These are phyloP conservation scores for Mohoua ochrocephala DNA, from an alignment of 2,113 vertebrate species.

Conservation along the genomic window DNA sequence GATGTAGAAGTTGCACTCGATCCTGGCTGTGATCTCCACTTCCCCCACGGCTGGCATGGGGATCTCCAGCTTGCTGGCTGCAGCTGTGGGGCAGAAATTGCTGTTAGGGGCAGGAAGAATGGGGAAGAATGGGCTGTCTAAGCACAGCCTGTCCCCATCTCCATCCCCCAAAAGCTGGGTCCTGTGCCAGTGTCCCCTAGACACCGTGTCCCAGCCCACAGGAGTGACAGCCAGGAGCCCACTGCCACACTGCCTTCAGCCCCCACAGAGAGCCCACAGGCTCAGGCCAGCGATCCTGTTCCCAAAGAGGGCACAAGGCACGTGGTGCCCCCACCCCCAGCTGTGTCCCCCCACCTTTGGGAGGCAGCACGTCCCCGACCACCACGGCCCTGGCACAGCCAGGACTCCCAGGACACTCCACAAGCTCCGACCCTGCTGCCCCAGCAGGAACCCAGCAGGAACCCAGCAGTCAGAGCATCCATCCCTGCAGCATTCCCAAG, in stretches of 20 bases:
- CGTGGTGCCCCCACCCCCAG: accelerated
- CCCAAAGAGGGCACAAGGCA: neutral
- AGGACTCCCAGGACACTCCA: too few relatives aligned
- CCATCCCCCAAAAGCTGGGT: neutral
- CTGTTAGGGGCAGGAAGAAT: accelerated
- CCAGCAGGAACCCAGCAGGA: accelerated
- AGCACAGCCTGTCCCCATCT: neutral
- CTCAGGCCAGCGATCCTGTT: neutral
- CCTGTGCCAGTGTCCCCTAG: neutral
- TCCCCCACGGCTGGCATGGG: slow-evolving; percentile 68
- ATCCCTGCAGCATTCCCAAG: neutral
- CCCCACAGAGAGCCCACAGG: accelerated
- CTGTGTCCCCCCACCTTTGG: accelerated
- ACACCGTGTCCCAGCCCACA: too few relatives aligned
- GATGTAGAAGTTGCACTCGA: slow-evolving; percentile 77
- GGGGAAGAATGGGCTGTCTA: neutral
- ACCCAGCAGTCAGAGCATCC: too few relatives aligned
- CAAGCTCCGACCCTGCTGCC: neutral
- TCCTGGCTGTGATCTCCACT: slow-evolving; percentile 70
- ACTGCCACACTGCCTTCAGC: neutral
- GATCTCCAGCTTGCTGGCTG: slow-evolving; percentile 69
- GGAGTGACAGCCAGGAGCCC: neutral
- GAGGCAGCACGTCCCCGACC: accelerated
- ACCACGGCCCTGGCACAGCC: accelerated
- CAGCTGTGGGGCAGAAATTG: slow-evolving; percentile 39